These are phyloP conservation scores for Arizona elegans DNA, from an alignment of 2,113 vertebrate species.

Conservation along the genomic window DNA sequence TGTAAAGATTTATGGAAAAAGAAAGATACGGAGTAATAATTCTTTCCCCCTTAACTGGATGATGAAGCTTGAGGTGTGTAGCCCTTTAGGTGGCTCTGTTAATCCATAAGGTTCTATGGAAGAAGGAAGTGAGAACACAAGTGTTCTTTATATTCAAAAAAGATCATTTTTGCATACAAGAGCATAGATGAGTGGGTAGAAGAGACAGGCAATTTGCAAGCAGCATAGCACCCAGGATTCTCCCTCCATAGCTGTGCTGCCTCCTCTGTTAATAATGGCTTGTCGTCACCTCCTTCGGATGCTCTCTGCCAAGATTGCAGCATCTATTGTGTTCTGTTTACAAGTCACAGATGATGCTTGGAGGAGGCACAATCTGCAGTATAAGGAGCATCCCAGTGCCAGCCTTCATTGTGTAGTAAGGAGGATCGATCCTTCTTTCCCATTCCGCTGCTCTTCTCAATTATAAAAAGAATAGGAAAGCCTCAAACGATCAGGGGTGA, in stretches of 20 bases:
- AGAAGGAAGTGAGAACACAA: not conserved
- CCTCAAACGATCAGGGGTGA: not conserved
- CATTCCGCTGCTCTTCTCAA: constrained; percentile 3
- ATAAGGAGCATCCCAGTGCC: constrained; percentile 1
- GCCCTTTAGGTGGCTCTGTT: not conserved
- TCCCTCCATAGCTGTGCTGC: not conserved
- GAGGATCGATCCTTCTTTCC: not conserved
- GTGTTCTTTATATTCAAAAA: not conserved
- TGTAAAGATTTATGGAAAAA: not conserved
- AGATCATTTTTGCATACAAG: not conserved
- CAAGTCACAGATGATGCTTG: constrained; percentile 6
- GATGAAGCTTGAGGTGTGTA: not conserved
- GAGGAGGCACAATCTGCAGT: constrained; percentile 8
- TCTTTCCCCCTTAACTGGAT: not conserved
- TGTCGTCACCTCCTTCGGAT: not conserved
- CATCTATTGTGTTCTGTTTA: constrained; percentile 12
- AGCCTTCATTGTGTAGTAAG: not conserved
- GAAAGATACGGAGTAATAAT: not conserved
- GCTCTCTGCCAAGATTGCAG: not conserved
- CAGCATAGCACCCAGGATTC: accelerated
- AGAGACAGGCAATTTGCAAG: not conserved
- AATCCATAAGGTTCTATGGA: not conserved
- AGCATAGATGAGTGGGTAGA: not conserved
- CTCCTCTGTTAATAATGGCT: not conserved
- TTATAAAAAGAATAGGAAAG: not conserved